A percentile compares a stretch with the other conserved stretches of the same genome.
These are phyloP conservation scores for Saxidomus purpurata DNA, from an alignment of 1,140 invertebrate genomes.

Conservation along the genomic window DNA sequence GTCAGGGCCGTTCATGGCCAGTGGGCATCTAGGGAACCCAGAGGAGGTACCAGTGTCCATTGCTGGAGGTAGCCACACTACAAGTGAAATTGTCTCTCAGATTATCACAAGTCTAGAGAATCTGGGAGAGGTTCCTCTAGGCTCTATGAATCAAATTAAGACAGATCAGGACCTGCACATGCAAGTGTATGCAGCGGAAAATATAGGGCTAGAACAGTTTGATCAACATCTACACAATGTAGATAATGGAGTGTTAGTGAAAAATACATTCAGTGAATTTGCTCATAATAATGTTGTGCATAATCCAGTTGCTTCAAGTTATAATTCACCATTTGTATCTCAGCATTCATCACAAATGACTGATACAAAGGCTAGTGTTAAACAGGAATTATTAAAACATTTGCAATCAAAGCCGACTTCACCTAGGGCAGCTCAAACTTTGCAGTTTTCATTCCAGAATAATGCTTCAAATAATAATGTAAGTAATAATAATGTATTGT, in stretches of 20 bases:
- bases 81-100: conserved; percentile 69
- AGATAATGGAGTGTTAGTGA: conserved; percentile 45
- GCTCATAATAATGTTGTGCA: conserved; percentile 58
- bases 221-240: conserved; percentile 11
- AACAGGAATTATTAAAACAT: conserved; percentile 64
- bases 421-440: conserved; percentile 53
- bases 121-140: conserved; percentile 59
- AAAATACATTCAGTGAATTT: conserved; percentile 50
- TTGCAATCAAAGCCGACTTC: conserved; percentile 57
- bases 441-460: conserved; percentile 66
- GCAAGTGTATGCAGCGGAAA: conserved; percentile 25
- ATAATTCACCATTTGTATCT: conserved; percentile 13
- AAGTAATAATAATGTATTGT: conserved; percentile 6
- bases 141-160: conserved; percentile 62
- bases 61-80: conserved; percentile 14
- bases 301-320: conserved; percentile 13
- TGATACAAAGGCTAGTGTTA: conserved; percentile 51
- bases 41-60: conserved; percentile 1
- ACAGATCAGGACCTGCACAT: background rate
- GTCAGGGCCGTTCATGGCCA: conserved; percentile 29
- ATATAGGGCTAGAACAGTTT: conserved; percentile 31
- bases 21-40: conserved; percentile 25
- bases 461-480: conserved; percentile 22
- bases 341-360: background rate
- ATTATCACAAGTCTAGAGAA: conserved; percentile 75